Evolutionary conservation across 1,140 invertebrate species (phyloP), one percentile per base, ranked within the genome.

Genomic region (Batillaria attramentaria): DNA sequence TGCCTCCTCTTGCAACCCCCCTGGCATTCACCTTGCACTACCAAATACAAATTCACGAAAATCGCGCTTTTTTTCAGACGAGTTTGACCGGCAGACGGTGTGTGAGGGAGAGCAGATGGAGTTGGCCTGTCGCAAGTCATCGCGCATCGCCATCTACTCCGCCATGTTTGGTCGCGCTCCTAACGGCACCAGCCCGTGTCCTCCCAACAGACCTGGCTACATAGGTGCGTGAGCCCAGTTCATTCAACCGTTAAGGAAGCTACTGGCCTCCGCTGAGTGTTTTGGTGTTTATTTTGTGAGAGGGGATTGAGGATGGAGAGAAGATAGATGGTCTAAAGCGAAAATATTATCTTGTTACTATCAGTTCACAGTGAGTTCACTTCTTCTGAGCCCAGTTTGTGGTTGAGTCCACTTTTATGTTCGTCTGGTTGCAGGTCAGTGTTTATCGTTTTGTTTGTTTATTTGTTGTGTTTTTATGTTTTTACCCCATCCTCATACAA

Each of bases 91-190:
- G 89, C 95, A 96, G 92, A 95, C 97, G 70, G 96, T 95, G 31
- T 98, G 97, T 90, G 95, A 97, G 89, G 96, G 96, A 86, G 95
- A 98, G 81, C 93, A 94, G 79, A 93, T 97, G 79, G 95, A 95
- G 24, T 77, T 92, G 35, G 77, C 82, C 50, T 92, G 91, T 86
- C 69, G 77, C 16, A 83, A 82, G 73, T 81, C 81, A 87, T 94
- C 94, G 1, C 93, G 97, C 84, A 94, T 98, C 8, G 96, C 96
- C 31, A 95, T 98, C 81, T 97, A 96, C 91, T 96, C 95, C 54
- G 96, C 96, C 10, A 95, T 95, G 86, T 98, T 96, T 89, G 96
- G 97, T 13, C 93, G 96, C 77, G 96, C 95, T 0, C 94, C 84
- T 10, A 95, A 96, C 86, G 96, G 97, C 85, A 96, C 95, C 77